Conservation (phyloP, 2,888 invertebrate species). For the Koerneria pararmatus region DNA sequence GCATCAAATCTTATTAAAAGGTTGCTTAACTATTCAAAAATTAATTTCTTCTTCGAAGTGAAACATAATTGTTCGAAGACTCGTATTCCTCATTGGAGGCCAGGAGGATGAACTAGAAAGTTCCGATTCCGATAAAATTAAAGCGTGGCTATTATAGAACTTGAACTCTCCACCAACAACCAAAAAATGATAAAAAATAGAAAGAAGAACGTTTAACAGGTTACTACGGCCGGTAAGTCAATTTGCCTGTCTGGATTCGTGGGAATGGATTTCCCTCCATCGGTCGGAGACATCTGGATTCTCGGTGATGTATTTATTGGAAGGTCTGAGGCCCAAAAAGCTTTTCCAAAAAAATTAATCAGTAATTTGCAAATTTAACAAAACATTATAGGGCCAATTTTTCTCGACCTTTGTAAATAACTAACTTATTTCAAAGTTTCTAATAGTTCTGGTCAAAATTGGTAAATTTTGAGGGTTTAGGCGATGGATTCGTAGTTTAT, state of each 20-base stretch:
- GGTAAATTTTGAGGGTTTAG: no score
- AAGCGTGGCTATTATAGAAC: neutral
- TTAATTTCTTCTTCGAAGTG: no score
- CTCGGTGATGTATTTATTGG: slow-evolving; percentile 89
- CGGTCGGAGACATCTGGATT: slow-evolving; percentile 87
- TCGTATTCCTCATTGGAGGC: no score
- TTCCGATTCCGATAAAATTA: no score
- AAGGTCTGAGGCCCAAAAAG: slow-evolving; percentile 22
- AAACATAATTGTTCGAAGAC: no score
- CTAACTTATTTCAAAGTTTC: no score
- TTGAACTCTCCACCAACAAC: no score
- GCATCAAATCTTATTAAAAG: no score
- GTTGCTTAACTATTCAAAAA: no score
- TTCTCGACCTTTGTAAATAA: neutral
- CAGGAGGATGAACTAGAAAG: no score
- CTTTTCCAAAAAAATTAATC: neutral
- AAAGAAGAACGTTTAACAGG: slow-evolving; percentile 64
- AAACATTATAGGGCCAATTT: neutral
- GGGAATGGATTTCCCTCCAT: slow-evolving; percentile 90
- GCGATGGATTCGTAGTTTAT: no score
- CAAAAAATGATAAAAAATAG: neutral
- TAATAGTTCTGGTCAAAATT: no score
- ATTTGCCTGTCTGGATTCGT: slow-evolving; percentile 93
- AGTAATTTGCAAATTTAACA: neutral
- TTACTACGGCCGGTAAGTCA: slow-evolving; percentile 77